Evolutionary conservation across 1,140 invertebrate species (phyloP), one percentile per base, ranked within the genome.

Genomic region (Nilaparvata lugens): DNA sequence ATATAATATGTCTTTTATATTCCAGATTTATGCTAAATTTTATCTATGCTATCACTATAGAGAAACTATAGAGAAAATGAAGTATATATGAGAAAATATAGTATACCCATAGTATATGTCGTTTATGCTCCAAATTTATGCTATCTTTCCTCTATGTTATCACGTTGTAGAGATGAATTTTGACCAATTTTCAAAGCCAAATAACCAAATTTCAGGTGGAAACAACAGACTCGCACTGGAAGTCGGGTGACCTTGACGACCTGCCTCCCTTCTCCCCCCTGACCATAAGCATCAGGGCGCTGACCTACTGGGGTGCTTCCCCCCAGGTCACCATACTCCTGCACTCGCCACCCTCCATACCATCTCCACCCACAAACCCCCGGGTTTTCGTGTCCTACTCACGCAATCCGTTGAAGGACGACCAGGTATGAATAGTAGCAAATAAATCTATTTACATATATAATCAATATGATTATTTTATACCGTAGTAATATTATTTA

Each of bases 251-350:
- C n/a, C 73, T 75, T 0, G 73, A 76, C 67, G 66, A 71, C 16
- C 75, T 89, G 54, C 67, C 79, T 6, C 86, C 90, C 0, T 89
- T 86, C 70, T 82, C 84, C 1, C 69, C 74, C 7, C 66, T 93
- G 6, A 81, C 83, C 35, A 78, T 93, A 4, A 82, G 81, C 0
- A 78, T 95, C 1, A 83, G 86, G 54, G 85, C 91, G 0, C 87
- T 86, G 64, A 93, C 91, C 0, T 87, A 86, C 65, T 95, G 92
- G 91, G 86, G 87, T 28, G 80, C 84, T 6, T 85, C 89, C 0
- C 72, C 76, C 7, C 76, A 79, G 23, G 81, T 84, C 0, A 78
- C 77, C 3, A 75, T 77, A 0, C 70, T 73, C 21, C 64, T 87
- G 0, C 77, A 76, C 64, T 86, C 87, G 0, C 88, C 88, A 0